Percentiles rank a stretch among this genome's conserved stretches.
Evolutionary conservation across 2,113 vertebrate genomes (phyloP).

Genomic region (human): DNA sequence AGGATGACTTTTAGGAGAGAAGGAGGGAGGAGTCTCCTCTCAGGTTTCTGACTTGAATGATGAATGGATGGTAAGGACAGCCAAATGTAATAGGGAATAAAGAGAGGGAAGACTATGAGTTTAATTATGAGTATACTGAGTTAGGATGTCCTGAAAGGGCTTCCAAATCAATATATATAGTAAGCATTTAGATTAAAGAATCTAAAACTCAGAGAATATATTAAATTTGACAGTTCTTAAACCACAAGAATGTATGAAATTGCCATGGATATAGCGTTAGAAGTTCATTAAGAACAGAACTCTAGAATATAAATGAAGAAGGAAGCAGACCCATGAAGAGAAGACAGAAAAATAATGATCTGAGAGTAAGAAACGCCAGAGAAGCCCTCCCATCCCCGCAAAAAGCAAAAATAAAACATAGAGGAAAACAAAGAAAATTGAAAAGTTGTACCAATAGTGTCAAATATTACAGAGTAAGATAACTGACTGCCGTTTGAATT

Average conservation of each 20-base stretch:
- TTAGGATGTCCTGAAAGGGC: neutral
- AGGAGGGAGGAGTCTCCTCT: neutral
- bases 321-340: neutral
- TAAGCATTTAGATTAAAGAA: conserved; percentile 12
- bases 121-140: conserved; percentile 4
- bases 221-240: conserved; percentile 26
- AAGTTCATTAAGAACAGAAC: neutral
- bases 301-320: conserved; percentile 18
- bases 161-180: neutral
- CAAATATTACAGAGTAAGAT: neutral
- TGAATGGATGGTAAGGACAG: neutral
- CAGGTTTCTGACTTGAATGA: neutral
- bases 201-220: conserved; percentile 21
- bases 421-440: neutral
- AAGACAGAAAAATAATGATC: neutral
- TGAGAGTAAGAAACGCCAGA: conserved; percentile 2
- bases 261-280: neutral
- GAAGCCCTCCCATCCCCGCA: neutral
- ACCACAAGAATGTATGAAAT: neutral
- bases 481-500: conserved; percentile 8
- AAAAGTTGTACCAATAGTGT: neutral
- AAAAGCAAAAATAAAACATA: neutral
- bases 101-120: neutral
- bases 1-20: neutral
- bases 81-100: neutral